Base-by-base conservation (phyloP, 2,888 invertebrate genomes). In the Pasiphila rectangulata region DNA sequence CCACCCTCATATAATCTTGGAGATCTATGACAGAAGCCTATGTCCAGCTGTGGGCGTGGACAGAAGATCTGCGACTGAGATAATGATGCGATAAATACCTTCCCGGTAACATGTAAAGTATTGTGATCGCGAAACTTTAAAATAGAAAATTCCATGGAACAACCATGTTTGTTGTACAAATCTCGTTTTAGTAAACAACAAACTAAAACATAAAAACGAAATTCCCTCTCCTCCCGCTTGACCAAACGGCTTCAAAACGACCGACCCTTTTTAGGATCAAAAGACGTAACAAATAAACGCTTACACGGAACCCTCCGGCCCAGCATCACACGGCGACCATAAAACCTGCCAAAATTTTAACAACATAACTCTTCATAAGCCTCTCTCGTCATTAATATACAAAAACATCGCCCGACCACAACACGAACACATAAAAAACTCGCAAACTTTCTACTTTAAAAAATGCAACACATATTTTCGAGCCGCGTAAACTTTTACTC, bases 381-480 rank as follows among this genome's bases (percentile, higher is more conserved):
- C 47, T 45, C 47, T 50, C 50, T 47, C 52, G 51, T 51, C 52
- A 46, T 51, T 52, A 47, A 51, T 48, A 56, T 46, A 56, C 51
- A 54, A 56, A 56, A 59, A 34, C 44, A 45, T 27, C 20, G 10
- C 4, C 17, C 16, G 12, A 24, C 46, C 27, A 21, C 34, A 13
- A 37, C 43, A 40, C 46, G 19, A 7, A 21, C 13, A 10, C 36
- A 21, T 51, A 51, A 46, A 47, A 56, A 51, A 52, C 44, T 43
- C 29, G n/a, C 24, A 46, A 56, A 57, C 55, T 57, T 59, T 56
- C 39, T 40, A 52, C 59, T 58, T 53, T 43, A 41, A 48, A 36
- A 55, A 58, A 59, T 54, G 52, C 57, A 56, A 48, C 43, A 46
- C 40, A 44, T 54, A 57, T 59, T 60, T 56, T 38, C 46, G 53